phyloP scores from a whole-genome alignment of 2,113 vertebrate species.

The Plectropomus leopardus region DNA sequence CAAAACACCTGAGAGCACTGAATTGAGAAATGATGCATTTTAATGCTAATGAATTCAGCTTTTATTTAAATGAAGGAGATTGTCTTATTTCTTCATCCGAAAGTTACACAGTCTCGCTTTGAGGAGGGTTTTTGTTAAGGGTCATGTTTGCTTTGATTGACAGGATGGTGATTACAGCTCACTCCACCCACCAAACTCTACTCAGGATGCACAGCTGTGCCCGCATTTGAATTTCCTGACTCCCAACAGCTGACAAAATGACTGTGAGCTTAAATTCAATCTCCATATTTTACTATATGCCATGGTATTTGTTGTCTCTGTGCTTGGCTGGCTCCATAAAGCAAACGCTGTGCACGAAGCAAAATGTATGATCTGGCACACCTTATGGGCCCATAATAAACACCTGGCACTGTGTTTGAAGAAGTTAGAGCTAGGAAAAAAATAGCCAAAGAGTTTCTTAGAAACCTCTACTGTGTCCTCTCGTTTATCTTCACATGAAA shows the following conservation, averaged over 20 bases:
- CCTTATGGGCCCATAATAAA: background rate
- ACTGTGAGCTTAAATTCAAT: background rate
- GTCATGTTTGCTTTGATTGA: background rate
- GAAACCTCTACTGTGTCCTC: background rate
- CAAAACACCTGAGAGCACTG: background rate
- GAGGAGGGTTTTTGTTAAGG: background rate
- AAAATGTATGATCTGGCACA: background rate
- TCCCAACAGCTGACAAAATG: background rate
- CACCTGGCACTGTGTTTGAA: background rate
- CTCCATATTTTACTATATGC: background rate
- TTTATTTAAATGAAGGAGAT: background rate
- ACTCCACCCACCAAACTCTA: background rate
- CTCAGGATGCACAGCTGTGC: background rate
- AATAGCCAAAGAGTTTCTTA: background rate
- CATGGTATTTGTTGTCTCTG: background rate
- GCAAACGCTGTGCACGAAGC: background rate
- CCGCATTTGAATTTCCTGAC: background rate
- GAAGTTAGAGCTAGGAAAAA: background rate
- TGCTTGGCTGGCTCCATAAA: background rate
- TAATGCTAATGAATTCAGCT: background rate
- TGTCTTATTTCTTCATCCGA: background rate
- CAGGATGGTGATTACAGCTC: background rate
- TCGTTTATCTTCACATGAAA: slow-evolving; percentile 1
- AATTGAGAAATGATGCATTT: background rate
- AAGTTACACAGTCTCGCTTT: background rate